phyloP scores from a whole-genome alignment of 2,888 invertebrate genomes.

The Torymus texanus region DNA sequence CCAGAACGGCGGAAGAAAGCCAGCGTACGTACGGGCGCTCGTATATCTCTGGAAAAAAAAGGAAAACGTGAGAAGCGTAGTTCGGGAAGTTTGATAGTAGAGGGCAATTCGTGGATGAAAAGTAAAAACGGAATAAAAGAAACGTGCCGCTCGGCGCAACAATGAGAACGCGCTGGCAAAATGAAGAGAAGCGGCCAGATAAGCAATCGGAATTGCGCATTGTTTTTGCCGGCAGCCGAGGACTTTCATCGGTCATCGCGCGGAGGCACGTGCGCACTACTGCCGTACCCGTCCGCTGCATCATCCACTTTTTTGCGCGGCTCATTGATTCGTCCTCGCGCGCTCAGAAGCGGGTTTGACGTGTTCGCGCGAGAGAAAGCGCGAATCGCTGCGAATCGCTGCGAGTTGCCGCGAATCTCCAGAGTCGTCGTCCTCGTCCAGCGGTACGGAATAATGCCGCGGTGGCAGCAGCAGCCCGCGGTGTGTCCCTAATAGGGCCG shows the following conservation, averaged over 20 bases:
- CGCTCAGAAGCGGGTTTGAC: not conserved
- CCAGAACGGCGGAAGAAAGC: not conserved
- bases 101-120: not conserved
- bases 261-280: too few species aligned
- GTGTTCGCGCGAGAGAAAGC: constrained; percentile 20
- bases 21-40: not conserved
- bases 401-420: too few species aligned
- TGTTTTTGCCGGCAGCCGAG: constrained; percentile 10
- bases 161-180: not conserved
- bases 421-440: not conserved
- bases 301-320: not conserved
- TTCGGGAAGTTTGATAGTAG: not conserved
- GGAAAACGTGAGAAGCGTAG: constrained; percentile 44
- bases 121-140: not conserved
- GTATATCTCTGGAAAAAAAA: not conserved
- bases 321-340: constrained; percentile 40
- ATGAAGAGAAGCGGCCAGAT: not conserved
- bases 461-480: constrained; percentile 45
- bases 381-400: not conserved
- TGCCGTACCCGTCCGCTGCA: too few species aligned
- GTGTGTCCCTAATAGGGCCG: constrained; percentile 61
- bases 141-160: not conserved
- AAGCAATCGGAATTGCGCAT: constrained; percentile 16
- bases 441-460: constrained; percentile 49
- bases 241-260: too few species aligned